Evolutionary conservation across 2,888 invertebrate genomes (phyloP).

Genomic region (Doris montereyensis): DNA sequence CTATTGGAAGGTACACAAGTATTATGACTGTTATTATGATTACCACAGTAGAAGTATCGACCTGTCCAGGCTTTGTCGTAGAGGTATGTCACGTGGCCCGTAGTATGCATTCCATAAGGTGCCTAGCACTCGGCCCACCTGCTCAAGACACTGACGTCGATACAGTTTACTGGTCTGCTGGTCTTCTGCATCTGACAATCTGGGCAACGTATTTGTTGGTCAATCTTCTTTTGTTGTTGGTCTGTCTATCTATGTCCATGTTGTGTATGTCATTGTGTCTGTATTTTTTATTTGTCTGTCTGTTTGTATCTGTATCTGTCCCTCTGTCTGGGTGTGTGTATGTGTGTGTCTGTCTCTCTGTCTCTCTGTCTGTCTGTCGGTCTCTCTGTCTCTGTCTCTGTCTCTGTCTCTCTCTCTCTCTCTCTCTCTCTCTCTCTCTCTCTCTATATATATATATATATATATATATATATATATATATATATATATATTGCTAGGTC

Average conservation of each 20-base stretch:
- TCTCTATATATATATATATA: too few relatives aligned
- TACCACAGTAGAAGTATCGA: neutral
- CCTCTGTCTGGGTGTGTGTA: neutral
- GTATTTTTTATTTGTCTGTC: neutral
- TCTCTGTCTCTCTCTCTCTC: neutral
- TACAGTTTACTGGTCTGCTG: neutral
- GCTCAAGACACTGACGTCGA: neutral
- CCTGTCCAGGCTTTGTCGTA: too few relatives aligned
- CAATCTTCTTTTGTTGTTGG: neutral
- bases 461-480: too few relatives aligned
- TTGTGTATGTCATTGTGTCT: too few relatives aligned
- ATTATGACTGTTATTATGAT: neutral
- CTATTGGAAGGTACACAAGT: too few relatives aligned
- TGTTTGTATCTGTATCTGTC: neutral
- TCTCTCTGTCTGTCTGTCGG: neutral
- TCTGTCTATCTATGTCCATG: too few relatives aligned
- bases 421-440: neutral
- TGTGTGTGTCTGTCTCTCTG: neutral
- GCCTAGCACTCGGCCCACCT: too few relatives aligned
- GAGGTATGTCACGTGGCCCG: too few relatives aligned
- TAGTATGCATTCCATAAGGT: too few relatives aligned
- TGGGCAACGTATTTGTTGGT: neutral
- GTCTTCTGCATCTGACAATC: neutral
- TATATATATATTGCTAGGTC: too few relatives aligned
- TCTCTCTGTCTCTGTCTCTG: neutral